Percentiles rank a stretch among this genome's conserved stretches.
phyloP scores from a whole-genome alignment of 2,888 invertebrate species.

The Cosmia trapezina region DNA sequence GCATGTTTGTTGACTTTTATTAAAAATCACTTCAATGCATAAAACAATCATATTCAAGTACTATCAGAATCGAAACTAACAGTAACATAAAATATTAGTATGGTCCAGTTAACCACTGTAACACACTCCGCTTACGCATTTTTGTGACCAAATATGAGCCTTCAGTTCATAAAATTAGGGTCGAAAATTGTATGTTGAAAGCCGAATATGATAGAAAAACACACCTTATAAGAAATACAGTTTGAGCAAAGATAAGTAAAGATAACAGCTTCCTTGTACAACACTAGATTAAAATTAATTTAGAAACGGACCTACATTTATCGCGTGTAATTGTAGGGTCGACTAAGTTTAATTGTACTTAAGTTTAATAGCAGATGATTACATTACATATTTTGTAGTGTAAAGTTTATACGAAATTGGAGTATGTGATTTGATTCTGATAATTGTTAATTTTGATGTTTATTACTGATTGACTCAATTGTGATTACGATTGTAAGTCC shows the following conservation, averaged over 20 bases:
- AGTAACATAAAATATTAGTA: conserved; percentile 61
- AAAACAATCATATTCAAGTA: conserved; percentile 27
- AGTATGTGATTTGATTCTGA: conserved; percentile 13
- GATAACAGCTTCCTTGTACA: conserved; percentile 55
- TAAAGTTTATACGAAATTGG: conserved; percentile 27
- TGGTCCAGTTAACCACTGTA: conserved; percentile 59
- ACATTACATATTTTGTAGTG: too few species aligned
- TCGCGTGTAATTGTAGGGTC: conserved; percentile 45
- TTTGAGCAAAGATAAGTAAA: conserved; percentile 55
- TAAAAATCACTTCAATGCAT: conserved; percentile 23
- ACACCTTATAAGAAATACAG: conserved; percentile 54
- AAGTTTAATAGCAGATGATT: conserved; percentile 36
- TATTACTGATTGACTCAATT: background rate
- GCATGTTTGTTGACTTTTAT: background rate
- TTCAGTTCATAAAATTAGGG: conserved; percentile 36
- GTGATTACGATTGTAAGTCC: background rate
- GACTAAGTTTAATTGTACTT: conserved; percentile 41
- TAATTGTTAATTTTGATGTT: conserved; percentile 10
- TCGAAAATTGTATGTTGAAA: conserved; percentile 43
- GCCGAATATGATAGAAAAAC: conserved; percentile 48
- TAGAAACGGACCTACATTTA: conserved; percentile 39
- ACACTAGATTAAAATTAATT: conserved; percentile 57
- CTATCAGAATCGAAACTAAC: conserved; percentile 45
- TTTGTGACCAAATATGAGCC: conserved; percentile 40
- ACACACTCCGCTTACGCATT: conserved; percentile 27